Evolutionary conservation across 2,888 invertebrate species (phyloP).

Genomic region (Oxyteleia sp.): DNA sequence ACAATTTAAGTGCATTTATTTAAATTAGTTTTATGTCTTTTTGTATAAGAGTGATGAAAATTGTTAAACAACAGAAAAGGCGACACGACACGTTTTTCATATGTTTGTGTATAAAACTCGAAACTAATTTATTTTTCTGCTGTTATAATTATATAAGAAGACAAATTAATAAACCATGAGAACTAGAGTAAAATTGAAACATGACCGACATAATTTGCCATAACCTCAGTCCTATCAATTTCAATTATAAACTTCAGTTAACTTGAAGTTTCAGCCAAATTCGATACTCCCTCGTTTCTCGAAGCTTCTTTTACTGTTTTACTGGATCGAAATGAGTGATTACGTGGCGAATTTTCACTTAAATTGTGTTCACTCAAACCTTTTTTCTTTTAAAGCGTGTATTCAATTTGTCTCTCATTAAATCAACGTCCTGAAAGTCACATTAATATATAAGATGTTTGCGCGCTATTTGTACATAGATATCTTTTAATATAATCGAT

Average conservation of each 20-base stretch:
- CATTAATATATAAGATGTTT: constrained; percentile 33
- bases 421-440: constrained; percentile 27
- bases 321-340: constrained; percentile 20
- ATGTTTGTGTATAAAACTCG: too few relatives aligned
- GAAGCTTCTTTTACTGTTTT: constrained; percentile 7
- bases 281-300: constrained; percentile 3
- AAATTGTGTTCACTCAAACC: constrained; percentile 31
- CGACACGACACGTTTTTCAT: too few relatives aligned
- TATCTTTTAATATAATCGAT: too few relatives aligned
- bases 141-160: too few relatives aligned
- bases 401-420: constrained; percentile 17
- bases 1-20: too few relatives aligned
- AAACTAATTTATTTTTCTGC: too few relatives aligned
- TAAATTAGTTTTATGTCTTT: too few relatives aligned
- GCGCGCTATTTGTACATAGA: too few relatives aligned
- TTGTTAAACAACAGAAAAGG: too few relatives aligned
- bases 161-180: neutral
- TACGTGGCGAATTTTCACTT: constrained; percentile 35
- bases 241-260: constrained; percentile 36
- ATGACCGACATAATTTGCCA: constrained; percentile 32
- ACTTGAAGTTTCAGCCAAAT: constrained; percentile 18
- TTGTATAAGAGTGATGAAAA: too few relatives aligned
- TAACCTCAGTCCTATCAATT: constrained; percentile 36
- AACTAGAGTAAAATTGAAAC: constrained; percentile 33
- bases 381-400: constrained; percentile 20